A percentile compares a stretch with the other conserved stretches of the same genome.
Evolutionary conservation across 2,113 vertebrate species (phyloP).

Genomic region (Bujurquina vittata): DNA sequence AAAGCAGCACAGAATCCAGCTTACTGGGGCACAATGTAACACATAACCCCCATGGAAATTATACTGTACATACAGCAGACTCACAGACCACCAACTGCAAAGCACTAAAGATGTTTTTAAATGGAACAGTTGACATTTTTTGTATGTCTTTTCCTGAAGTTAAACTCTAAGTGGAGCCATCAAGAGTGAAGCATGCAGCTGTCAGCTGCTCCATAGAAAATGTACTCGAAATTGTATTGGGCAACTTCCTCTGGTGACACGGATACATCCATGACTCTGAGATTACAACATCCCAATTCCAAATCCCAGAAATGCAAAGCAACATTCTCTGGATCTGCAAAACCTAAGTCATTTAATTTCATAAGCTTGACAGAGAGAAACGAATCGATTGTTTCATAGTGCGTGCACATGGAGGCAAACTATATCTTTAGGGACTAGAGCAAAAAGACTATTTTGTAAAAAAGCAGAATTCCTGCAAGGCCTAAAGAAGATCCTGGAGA

Average conservation of each 20-base stretch:
- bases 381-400: neutral
- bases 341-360: neutral
- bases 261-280: slow-evolving; percentile 9
- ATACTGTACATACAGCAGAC: slow-evolving; percentile 48
- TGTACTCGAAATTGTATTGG: neutral
- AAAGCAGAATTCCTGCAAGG: neutral
- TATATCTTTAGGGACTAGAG: neutral
- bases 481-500: neutral
- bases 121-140: neutral
- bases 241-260: neutral
- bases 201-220: slow-evolving; percentile 65
- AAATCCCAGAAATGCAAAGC: neutral
- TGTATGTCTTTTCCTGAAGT: slow-evolving; percentile 1
- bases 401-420: neutral
- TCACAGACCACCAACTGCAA: slow-evolving; percentile 8
- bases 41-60: slow-evolving; percentile 50
- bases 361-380: neutral
- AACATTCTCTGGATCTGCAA: neutral
- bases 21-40: slow-evolving; percentile 61
- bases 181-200: slow-evolving; percentile 60
- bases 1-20: slow-evolving; percentile 67
- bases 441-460: neutral
- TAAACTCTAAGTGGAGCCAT: slow-evolving; percentile 32
- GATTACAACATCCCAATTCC: neutral
- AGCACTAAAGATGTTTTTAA: slow-evolving; percentile 10